phyloP scores from a whole-genome alignment of 2,113 vertebrate genomes.

The Hemibagrus wyckioides region DNA sequence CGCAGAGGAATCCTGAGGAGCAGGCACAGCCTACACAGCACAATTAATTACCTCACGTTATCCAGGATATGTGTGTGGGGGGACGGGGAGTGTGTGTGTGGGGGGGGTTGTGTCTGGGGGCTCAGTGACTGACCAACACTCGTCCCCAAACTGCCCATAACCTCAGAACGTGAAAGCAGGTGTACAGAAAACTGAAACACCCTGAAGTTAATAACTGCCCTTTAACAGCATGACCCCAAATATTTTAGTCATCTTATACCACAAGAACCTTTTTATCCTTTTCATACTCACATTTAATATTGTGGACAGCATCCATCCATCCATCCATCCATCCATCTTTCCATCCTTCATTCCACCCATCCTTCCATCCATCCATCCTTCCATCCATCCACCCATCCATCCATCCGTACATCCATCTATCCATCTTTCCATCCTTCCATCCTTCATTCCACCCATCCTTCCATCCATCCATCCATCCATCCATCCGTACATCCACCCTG shows the following conservation, averaged over 20 bases:
- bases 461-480: too few species aligned
- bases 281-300: not conserved
- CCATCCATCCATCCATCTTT: too few species aligned
- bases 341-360: too few species aligned
- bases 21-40: not conserved
- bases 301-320: not conserved
- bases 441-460: too few species aligned
- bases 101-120: not conserved
- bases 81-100: not conserved
- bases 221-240: too few species aligned
- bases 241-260: not conserved
- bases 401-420: too few species aligned
- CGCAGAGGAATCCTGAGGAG: not conserved
- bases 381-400: too few species aligned
- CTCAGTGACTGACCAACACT: not conserved
- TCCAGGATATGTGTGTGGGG: not conserved
- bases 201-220: too few species aligned
- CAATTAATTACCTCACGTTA: constrained; percentile 17
- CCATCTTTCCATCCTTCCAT: too few species aligned
- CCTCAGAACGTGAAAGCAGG: not conserved
- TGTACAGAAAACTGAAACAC: not conserved
- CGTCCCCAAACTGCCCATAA: not conserved
- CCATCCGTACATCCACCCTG: too few species aligned
- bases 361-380: too few species aligned
- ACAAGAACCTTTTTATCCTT: not conserved